A percentile compares a stretch with the other conserved stretches of the same genome.
phyloP scores from a whole-genome alignment of 2,797 vertebrate genomes.

The Helicolenus hilgendorfi region DNA sequence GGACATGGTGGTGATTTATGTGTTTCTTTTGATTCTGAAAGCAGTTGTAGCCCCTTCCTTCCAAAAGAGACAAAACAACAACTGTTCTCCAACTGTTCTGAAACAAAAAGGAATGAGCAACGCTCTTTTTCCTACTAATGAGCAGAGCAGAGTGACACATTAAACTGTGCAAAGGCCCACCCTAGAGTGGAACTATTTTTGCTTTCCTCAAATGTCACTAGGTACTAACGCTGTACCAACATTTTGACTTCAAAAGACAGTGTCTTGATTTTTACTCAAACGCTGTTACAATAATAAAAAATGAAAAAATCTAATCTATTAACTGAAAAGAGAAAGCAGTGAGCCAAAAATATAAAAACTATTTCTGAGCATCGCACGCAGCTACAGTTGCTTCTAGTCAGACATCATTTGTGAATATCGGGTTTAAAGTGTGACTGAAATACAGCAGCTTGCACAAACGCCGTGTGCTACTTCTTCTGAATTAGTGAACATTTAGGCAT shows the following conservation, averaged over 20 bases:
- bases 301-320: constrained; percentile 17
- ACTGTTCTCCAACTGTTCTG: constrained; percentile 56
- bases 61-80: constrained; percentile 57
- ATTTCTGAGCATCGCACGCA: not conserved
- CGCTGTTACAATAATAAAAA: not conserved
- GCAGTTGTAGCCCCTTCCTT: constrained; percentile 20
- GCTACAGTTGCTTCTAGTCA: constrained; percentile 18
- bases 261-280: constrained; percentile 34
- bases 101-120: constrained; percentile 49
- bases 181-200: constrained; percentile 69
- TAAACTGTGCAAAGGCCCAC: constrained; percentile 54
- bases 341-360: constrained; percentile 47
- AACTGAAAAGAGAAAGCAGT: not conserved
- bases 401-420: constrained; percentile 7
- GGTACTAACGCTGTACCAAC: constrained; percentile 40
- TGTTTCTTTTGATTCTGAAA: constrained; percentile 20
- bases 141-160: constrained; percentile 74
- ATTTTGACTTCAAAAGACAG: constrained; percentile 59
- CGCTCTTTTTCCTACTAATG: constrained; percentile 62
- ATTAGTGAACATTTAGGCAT: constrained; percentile 14
- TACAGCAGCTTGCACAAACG: not conserved
- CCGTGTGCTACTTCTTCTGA: not conserved
- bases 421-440: constrained; percentile 25
- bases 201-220: constrained; percentile 65
- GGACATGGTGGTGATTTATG: not conserved